Evolutionary conservation across 2,113 vertebrate genomes (phyloP), one percentile per base, ranked within the genome.

Genomic region (Tetraodon nigroviridis): DNA sequence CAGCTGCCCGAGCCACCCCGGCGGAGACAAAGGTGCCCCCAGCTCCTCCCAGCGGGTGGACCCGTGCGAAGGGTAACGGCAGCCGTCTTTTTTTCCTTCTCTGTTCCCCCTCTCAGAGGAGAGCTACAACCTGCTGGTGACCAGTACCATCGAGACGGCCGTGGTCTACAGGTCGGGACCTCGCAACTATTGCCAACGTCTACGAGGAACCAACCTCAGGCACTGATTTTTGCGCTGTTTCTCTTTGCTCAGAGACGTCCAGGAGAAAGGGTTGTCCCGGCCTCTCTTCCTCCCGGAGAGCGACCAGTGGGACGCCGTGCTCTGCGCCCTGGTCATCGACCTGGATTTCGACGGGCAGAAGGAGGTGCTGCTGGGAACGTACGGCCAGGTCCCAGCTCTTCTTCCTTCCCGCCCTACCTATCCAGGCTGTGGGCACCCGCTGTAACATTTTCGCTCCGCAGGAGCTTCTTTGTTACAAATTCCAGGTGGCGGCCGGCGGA

Each of bases 401-500:
- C 8, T 8, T 8, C 1, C 32, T 37, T n/a, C n/a, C n/a, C n/a
- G n/a, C n/a, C n/a, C n/a, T n/a, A n/a, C n/a, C 11, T 37, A 37
- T 37, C 32, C 10, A 37, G 32, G 29, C 29, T 32, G 29, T 1
- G 5, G 8, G 10, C 32, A 12, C 8, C 29, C 55, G 49, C 7
- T 51, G 41, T 65, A 6, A 4, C 7, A n/a, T 67, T 40, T 75
- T 20, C 61, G 7, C 45, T n/a, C 52, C 5, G 24, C 76, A 96
- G 94, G 94, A 94, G 53, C 88, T 96, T 37, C 92, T 95, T 6
- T 96, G 94, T 80, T 95, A 95, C 63, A 95, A 95, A 67, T 93
- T 90, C 55, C 63, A 76, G 24, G 54, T 64, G 0, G 20, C 59
- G 42, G 47, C 24, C 8, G 66, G 67, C 8, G 61, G 62, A 3